Evolutionary conservation across 2,797 vertebrate genomes (phyloP).

Genomic region (Hafferia zeledoni): DNA sequence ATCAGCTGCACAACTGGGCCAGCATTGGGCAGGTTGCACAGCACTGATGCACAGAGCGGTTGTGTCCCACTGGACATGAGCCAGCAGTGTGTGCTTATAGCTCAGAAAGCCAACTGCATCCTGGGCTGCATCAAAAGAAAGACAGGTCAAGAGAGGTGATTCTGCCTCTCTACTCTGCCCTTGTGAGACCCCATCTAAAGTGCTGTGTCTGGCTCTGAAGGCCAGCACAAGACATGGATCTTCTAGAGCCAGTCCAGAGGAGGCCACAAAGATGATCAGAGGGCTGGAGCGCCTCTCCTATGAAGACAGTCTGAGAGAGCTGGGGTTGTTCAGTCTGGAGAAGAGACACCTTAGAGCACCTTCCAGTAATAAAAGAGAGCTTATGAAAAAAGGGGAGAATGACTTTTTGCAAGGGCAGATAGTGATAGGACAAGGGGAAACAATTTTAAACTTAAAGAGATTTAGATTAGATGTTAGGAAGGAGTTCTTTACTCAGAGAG

Average conservation of each 20-base stretch:
- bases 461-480: background rate
- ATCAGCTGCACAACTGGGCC: rapidly evolving
- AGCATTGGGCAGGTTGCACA: background rate
- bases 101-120: background rate
- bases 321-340: background rate
- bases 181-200: background rate
- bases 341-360: background rate
- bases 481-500: background rate
- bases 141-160: background rate
- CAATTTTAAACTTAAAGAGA: background rate
- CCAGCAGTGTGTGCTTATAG: background rate
- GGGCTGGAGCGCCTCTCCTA: background rate
- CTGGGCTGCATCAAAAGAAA: background rate
- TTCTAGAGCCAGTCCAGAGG: background rate
- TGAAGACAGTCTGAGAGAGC: background rate
- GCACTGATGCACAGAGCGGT: background rate
- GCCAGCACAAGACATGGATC: background rate
- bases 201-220: background rate
- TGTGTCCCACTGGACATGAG: background rate
- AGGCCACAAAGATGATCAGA: background rate
- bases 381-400: background rate
- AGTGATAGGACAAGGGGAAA: background rate
- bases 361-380: background rate
- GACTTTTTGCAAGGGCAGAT: background rate
- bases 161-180: background rate